Evolutionary conservation across 1,140 invertebrate species (phyloP).

Genomic region (Riptortus pedestris): DNA sequence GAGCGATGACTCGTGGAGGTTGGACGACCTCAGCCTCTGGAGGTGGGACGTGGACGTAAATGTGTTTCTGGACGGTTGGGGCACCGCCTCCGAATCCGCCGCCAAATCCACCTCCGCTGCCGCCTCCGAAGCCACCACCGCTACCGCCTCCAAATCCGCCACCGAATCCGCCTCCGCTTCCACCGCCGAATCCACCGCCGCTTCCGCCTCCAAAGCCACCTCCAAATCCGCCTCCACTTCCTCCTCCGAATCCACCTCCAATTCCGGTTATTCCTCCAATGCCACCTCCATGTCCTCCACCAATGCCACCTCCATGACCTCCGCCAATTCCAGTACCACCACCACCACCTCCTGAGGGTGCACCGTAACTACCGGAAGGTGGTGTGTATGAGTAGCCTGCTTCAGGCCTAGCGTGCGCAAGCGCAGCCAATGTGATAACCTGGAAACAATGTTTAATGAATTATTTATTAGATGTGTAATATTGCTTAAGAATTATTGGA

Average conservation of each 20-base stretch:
- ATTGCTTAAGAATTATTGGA: too few relatives aligned
- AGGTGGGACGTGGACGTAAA: conserved; percentile 69
- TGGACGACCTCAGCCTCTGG: conserved; percentile 52
- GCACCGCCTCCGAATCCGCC: conserved; percentile 36
- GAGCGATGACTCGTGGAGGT: conserved; percentile 46
- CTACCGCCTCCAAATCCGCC: conserved; percentile 35
- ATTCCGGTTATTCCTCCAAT: conserved; percentile 33
- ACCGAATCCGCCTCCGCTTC: conserved; percentile 27
- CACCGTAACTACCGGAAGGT: conserved; percentile 38
- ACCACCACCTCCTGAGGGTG: conserved; percentile 35
- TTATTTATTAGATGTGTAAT: too few relatives aligned
- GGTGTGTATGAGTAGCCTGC: conserved; percentile 43
- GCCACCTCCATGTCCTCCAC: conserved; percentile 33
- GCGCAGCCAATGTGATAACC: conserved; percentile 42
- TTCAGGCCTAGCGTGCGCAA: conserved; percentile 41
- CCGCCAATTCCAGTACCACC: conserved; percentile 33
- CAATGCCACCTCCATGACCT: conserved; percentile 32
- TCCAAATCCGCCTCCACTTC: conserved; percentile 35
- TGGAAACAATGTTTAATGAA: too few relatives aligned
- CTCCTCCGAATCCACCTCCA: conserved; percentile 36
- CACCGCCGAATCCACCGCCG: conserved; percentile 34
- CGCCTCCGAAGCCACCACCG: conserved; percentile 35
- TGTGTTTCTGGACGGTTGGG: conserved; percentile 60
- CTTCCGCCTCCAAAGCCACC: conserved; percentile 33
- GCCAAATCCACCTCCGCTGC: conserved; percentile 36